Conservation (phyloP, 2,797 vertebrate species). For the Myotis findleyi region DNA sequence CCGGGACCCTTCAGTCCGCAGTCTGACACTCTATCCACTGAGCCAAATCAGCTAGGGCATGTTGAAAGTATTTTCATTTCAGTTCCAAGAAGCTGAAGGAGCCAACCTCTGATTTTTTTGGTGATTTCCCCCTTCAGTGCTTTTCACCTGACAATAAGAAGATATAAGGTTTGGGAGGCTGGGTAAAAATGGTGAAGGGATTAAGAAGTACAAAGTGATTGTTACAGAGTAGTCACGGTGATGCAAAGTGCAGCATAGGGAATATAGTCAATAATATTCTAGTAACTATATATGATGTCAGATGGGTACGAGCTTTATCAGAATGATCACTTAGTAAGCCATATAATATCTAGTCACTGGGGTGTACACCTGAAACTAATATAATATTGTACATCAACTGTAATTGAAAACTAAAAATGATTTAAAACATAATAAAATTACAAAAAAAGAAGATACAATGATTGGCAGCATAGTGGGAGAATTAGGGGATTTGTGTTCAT, state of each 20-base stretch:
- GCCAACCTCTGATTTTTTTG: neutral
- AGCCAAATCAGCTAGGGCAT: neutral
- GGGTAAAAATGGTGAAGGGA: neutral
- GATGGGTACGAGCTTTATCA: neutral
- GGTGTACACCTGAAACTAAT: neutral
- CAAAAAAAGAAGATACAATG: neutral
- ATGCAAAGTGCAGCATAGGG: neutral
- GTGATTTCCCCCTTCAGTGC: neutral
- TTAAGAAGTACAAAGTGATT: neutral
- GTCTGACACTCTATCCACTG: too few relatives aligned
- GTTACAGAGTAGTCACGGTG: neutral
- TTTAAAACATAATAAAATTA: neutral
- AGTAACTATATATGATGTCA: neutral
- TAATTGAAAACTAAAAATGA: neutral
- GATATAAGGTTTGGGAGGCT: neutral
- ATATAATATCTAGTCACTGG: neutral
- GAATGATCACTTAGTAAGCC: neutral
- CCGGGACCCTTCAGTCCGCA: too few relatives aligned
- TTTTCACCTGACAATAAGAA: neutral
- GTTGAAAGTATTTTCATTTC: neutral
- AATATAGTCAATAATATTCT: neutral
- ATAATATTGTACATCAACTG: neutral
- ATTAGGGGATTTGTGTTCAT: neutral
- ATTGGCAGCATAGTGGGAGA: neutral
- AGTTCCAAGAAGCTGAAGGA: neutral